These are phyloP conservation scores for Melanerpes formicivorus DNA, from an alignment of 2,113 vertebrate genomes.

Conservation along the genomic window DNA sequence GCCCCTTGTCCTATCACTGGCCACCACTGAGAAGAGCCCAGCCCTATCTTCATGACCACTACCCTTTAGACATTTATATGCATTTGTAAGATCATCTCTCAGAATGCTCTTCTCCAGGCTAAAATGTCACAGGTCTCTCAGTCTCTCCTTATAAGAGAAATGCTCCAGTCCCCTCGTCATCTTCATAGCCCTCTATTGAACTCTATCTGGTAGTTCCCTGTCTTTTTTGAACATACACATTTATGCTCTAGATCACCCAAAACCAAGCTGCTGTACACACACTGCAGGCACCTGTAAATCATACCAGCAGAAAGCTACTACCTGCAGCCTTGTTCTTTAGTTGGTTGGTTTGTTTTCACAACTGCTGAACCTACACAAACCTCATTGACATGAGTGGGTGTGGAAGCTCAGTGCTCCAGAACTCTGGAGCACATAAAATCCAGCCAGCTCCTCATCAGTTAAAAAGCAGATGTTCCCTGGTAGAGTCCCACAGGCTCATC, in stretches of 20 bases:
- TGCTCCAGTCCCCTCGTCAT: no score
- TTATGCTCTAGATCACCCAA: not conserved
- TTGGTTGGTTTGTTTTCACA: not conserved
- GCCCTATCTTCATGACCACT: no score
- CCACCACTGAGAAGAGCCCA: no score
- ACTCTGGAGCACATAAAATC: accelerated
- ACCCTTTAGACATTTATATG: no score
- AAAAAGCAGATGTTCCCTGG: not conserved
- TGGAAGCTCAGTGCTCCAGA: not conserved
- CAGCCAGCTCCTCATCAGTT: not conserved
- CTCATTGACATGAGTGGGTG: not conserved
- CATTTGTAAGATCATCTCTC: no score
- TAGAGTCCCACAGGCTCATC: not conserved
- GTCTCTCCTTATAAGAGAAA: no score
- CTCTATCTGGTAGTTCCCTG: no score
- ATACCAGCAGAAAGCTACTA: not conserved
- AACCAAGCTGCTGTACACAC: accelerated
- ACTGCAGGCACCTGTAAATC: not conserved
- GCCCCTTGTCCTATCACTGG: no score
- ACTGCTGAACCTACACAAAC: not conserved
- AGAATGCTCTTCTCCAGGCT: no score
- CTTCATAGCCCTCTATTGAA: no score
- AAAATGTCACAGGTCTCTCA: no score
- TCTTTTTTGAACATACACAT: not conserved
- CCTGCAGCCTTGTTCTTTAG: not conserved